These are phyloP conservation scores for Megalops cyprinoides DNA, from an alignment of 2,797 vertebrate genomes.

Conservation along the genomic window DNA sequence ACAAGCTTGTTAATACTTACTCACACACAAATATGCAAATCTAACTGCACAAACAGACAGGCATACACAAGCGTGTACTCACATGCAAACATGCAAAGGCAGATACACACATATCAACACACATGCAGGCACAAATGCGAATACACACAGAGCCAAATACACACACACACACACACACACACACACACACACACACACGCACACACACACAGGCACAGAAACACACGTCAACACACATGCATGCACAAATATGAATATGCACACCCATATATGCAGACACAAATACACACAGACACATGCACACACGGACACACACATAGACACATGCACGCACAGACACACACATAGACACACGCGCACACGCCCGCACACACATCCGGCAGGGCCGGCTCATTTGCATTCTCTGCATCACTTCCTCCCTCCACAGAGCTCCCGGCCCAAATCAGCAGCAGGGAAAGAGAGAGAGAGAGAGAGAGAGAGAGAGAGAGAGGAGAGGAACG, in stretches of 20 bases:
- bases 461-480: slow-evolving; percentile 56
- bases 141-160: slow-evolving; percentile 57
- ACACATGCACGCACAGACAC: background rate
- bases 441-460: slow-evolving; percentile 57
- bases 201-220: background rate
- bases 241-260: too few relatives aligned
- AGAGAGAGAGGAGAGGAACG: slow-evolving; percentile 64
- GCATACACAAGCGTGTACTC: slow-evolving; percentile 22
- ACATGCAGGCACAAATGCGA: background rate
- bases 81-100: background rate
- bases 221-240: background rate
- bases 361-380: background rate
- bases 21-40: background rate
- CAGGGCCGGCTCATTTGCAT: background rate
- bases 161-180: slow-evolving; percentile 34
- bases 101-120: slow-evolving; percentile 34
- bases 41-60: background rate
- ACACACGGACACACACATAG: background rate
- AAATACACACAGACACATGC: background rate
- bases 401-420: slow-evolving; percentile 14
- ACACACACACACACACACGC: background rate
- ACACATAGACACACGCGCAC: background rate
- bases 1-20: slow-evolving; percentile 14
- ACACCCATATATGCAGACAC: too few relatives aligned
- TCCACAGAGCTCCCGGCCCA: slow-evolving; percentile 39